phyloP scores from a whole-genome alignment of 2,113 vertebrate genomes.

The Onychorhynchus coronatus region DNA sequence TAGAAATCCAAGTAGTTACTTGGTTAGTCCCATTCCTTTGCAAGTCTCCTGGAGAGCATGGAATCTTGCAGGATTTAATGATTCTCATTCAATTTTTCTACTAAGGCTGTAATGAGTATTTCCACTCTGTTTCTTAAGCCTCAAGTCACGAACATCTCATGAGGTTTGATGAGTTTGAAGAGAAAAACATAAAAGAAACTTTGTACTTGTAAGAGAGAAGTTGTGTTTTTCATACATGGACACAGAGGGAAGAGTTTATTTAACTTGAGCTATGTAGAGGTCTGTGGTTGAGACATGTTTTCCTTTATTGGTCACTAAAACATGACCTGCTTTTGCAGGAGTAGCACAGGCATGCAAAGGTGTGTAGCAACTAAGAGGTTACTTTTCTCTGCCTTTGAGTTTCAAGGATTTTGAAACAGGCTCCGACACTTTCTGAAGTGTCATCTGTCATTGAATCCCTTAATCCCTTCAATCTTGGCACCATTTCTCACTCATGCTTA shows the following conservation, averaged over 20 bases:
- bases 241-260: not conserved
- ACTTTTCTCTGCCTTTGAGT: slow-evolving; percentile 30
- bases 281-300: not conserved
- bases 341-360: not conserved
- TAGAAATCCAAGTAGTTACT: not conserved
- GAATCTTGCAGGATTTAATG: not conserved
- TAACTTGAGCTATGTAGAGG: not conserved
- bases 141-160: not conserved
- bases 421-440: slow-evolving; percentile 17
- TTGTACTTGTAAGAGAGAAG: not conserved
- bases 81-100: not conserved
- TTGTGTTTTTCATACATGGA: not conserved
- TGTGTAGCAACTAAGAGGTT: slow-evolving; percentile 31
- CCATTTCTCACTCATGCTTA: slow-evolving; percentile 37
- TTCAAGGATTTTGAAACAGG: slow-evolving; percentile 55
- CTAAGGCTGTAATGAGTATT: not conserved
- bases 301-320: not conserved
- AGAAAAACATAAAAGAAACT: not conserved
- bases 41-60: not conserved
- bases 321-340: not conserved
- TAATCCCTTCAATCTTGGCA: slow-evolving; percentile 57
- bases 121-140: not conserved
- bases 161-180: not conserved
- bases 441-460: slow-evolving; percentile 59
- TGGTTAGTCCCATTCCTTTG: not conserved